Conservation (phyloP, 92 coral and sea anemone species). For the Epizoanthus stellaris region DNA sequence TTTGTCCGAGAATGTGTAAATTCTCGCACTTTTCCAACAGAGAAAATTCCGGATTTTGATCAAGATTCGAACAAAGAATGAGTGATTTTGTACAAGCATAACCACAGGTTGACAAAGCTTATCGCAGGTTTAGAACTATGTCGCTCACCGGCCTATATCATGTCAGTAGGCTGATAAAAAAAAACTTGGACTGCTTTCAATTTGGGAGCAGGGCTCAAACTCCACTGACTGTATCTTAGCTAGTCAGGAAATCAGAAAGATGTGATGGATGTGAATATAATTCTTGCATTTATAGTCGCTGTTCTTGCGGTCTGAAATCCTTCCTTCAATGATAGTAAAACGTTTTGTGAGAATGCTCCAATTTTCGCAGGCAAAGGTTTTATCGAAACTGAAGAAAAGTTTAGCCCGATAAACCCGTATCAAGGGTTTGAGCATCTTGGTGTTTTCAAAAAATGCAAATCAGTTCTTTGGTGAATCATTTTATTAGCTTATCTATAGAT, state of each 20-base stretch:
- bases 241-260: constrained; percentile 26
- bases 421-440: no score
- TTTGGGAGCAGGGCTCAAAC: background rate
- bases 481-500: background rate
- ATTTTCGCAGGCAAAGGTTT: background rate
- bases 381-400: background rate
- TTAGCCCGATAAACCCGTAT: no score
- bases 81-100: background rate
- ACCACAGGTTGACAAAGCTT: background rate
- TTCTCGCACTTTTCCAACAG: constrained; percentile 42
- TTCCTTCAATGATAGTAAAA: background rate
- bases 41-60: background rate
- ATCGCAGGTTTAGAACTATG: background rate
- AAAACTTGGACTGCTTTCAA: constrained; percentile 27
- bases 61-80: background rate
- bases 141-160: background rate
- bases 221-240: background rate
- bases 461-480: no score
- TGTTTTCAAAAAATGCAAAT: no score
- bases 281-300: constrained; percentile 15
- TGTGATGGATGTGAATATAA: constrained; percentile 18
- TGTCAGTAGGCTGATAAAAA: constrained; percentile 20
- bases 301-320: constrained; percentile 5
- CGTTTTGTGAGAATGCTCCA: no score
- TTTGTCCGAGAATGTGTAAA: constrained; percentile 23